Evolutionary conservation across 2,113 vertebrate genomes (phyloP), one percentile per base, ranked within the genome.

Genomic region (Ploceus nigricollis): DNA sequence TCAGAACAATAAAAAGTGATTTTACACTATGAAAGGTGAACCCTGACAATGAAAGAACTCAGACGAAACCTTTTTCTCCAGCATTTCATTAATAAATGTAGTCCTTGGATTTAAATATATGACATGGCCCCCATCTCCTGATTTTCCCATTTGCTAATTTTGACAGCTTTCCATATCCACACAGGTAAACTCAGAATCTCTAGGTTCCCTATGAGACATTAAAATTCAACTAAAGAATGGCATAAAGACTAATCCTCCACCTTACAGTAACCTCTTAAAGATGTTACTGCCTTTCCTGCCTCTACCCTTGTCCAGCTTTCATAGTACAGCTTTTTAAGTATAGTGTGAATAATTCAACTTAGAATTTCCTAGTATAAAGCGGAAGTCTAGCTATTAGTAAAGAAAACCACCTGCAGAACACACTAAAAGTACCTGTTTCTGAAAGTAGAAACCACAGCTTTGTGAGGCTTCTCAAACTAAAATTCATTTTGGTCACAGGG

Each of bases 61-160:
- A 39, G n/a, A 69, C n/a, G 11, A 85, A 82, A 30, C 5, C 3
- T n/a, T 76, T 58, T 48, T 10, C 47, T 85, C 13, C 3, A 44
- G 48, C 13, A 64, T 53, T 69, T 65, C 7, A 35, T 64, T 58
- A 82, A 44, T 45, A 66, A 87, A 51, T 18, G 8, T 4, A 66
- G 19, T 20, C 45, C 17, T 48, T 56, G 14, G 56, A 82, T 51
- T 27, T 71, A 60, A 82, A 69, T 28, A 37, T 4, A 20, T 1
- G 1, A 31, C 12, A 42, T 20, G 45, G 7, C 7, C 9, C 22
- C 11, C 3, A 24, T 6, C 4, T 28, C 20, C 24, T 10, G 1
- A 16, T 65, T 71, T 71, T 66, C 44, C 40, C 0, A 0, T 89
- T 73, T 84, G 15, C 15, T 76, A 28, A 76, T 84, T 93, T 65